Base-by-base conservation (phyloP, 2,113 vertebrate genomes). In the Centropristis striata region DNA sequence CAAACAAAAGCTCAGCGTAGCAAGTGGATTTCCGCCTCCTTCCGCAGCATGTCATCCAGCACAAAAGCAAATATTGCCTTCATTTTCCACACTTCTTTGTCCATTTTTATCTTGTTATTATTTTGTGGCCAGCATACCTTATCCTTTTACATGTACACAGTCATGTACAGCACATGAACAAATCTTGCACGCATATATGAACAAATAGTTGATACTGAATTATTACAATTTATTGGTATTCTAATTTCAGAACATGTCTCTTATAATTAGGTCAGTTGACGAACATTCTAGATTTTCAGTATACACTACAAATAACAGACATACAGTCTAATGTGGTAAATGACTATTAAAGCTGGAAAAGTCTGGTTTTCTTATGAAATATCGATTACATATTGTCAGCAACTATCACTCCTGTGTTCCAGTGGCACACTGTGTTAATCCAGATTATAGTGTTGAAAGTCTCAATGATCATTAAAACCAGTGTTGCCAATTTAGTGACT, bases 21-120 rank as follows among this genome's bases (percentile, higher is more conserved):
- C 58, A 76, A 58, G 53, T 71, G 64, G 78, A 82, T 84, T 80
- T 57, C 59, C 73, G 23, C 65, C 58, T 74, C 18, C 39, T 10
- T 73, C 27, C 69, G 42, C 21, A 47, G 44, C 78, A 65, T 82
- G 83, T 53, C 67, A 83, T 76, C 55, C n/a, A 44, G 47, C 21
- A 80, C 66, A 78, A 83, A 83, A 75, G 51, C 27, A 75, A 54
- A 67, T 78, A 47, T 74, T 74, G 51, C 69, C 59, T 68, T 75
- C 32, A 59, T 88, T 80, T 27, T 82, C 25, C 69, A 78, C 86
- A 78, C 70, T 74, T 78, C 32, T 81, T 75, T 59, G 37, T 54
- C 46, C 41, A 15, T 28, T 25, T 65, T 46, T 8, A 15, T 32
- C 16, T 25, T 63, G n/a, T n/a, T n/a, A n/a, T n/a, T 4, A 69